Percentiles rank a stretch among this genome's conserved stretches.
phyloP scores from a whole-genome alignment of 2,888 invertebrate species.

The Cheilosia variabilis region DNA sequence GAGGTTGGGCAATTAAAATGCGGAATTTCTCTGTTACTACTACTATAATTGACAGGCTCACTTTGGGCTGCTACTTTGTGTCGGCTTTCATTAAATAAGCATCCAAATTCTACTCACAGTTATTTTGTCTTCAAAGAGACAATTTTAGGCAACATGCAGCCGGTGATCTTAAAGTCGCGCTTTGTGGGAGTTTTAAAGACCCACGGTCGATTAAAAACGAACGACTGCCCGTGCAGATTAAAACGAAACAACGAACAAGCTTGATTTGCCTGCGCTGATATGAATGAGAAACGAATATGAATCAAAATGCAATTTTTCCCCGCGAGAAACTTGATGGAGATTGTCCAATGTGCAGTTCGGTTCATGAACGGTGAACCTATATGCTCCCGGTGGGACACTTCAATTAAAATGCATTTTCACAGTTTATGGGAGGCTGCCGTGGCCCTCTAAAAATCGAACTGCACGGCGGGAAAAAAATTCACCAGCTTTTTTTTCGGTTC shows the following conservation, averaged over 20 bases:
- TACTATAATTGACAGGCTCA: slow-evolving; percentile 14
- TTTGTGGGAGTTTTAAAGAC: slow-evolving; percentile 24
- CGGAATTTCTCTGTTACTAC: neutral
- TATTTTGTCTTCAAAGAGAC: no score
- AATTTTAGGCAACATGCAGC: no score
- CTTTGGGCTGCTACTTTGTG: no score
- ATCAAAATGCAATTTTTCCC: slow-evolving; percentile 68
- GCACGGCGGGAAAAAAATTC: neutral
- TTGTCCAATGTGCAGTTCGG: slow-evolving; percentile 44
- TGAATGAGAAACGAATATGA: slow-evolving; percentile 52
- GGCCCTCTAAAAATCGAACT: slow-evolving; percentile 52
- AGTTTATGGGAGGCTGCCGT: slow-evolving; percentile 78
- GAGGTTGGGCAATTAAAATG: slow-evolving; percentile 50
- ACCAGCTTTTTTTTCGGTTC: neutral
- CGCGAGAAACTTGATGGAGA: slow-evolving; percentile 55
- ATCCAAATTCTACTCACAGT: no score
- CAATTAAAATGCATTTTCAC: slow-evolving; percentile 83
- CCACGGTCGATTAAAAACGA: slow-evolving; percentile 52
- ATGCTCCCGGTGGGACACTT: slow-evolving; percentile 81
- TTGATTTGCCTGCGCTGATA: slow-evolving; percentile 46
- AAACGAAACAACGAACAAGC: slow-evolving; percentile 15
- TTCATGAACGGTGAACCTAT: slow-evolving; percentile 58
- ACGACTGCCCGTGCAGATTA: slow-evolving; percentile 51
- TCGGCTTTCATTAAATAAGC: no score
- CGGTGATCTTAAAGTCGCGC: slow-evolving; percentile 23